These are phyloP conservation scores for Sebastolobus alascanus DNA, from an alignment of 2,797 vertebrate genomes.

Conservation along the genomic window DNA sequence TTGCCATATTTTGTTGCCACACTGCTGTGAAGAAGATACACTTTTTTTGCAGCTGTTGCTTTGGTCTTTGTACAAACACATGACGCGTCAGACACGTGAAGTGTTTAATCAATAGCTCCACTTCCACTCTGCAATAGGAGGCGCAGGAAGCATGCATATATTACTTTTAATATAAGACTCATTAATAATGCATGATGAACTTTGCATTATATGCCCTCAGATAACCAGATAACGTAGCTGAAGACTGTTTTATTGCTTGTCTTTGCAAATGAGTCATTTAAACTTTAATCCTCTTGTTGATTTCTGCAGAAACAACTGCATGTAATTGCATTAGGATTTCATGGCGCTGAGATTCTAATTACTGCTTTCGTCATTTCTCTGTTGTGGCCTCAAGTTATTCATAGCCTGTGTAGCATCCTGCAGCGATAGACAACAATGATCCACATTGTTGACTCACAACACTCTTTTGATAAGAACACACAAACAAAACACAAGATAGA, in stretches of 20 bases:
- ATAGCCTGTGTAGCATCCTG: conserved; percentile 26
- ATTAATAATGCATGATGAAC: conserved; percentile 77
- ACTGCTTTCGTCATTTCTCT: conserved; percentile 54
- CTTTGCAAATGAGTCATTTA: conserved; percentile 79
- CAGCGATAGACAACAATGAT: conserved; percentile 14
- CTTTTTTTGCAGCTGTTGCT: background rate
- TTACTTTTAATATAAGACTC: conserved; percentile 75
- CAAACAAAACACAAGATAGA: conserved; percentile 8
- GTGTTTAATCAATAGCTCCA: conserved; percentile 61
- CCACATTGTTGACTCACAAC: conserved; percentile 16
- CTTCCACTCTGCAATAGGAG: conserved; percentile 49
- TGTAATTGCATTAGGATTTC: conserved; percentile 71
- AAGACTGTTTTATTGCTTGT: conserved; percentile 74
- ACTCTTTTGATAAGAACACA: background rate
- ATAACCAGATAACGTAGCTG: conserved; percentile 49
- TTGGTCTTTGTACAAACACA: conserved; percentile 39
- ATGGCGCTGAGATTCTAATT: conserved; percentile 53
- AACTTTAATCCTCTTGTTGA: conserved; percentile 73
- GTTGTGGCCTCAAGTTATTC: conserved; percentile 34
- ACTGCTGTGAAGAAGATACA: background rate
- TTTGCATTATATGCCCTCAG: conserved; percentile 66
- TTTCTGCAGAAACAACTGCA: conserved; percentile 56
- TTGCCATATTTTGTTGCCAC: background rate
- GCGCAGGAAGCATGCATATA: conserved; percentile 60
- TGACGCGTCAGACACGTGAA: conserved; percentile 35